phyloP scores from a whole-genome alignment of 2,888 invertebrate species.

The Apamea monoglypha region DNA sequence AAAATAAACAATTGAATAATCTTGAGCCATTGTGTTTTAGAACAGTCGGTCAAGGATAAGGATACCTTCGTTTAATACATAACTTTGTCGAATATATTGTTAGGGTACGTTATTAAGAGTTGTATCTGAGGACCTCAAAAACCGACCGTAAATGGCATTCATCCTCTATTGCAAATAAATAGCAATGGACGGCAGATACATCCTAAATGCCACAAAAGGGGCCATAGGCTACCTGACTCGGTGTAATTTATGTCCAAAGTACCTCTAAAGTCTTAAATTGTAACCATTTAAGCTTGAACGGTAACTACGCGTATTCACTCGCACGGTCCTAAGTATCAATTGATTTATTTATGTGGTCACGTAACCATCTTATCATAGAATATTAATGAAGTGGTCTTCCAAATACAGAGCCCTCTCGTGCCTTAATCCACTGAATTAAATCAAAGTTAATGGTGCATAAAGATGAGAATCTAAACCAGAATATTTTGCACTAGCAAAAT shows the following conservation, averaged over 20 bases:
- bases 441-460: background rate
- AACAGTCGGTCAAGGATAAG: background rate
- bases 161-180: background rate
- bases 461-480: background rate
- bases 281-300: background rate
- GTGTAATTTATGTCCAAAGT: background rate
- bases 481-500: background rate
- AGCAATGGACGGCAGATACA: no score
- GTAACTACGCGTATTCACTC: background rate
- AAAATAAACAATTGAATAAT: background rate
- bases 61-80: background rate
- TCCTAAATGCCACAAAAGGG: background rate
- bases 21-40: background rate
- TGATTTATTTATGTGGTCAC: conserved; percentile 18
- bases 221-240: background rate
- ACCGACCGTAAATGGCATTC: background rate
- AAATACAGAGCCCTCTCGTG: conserved; percentile 4
- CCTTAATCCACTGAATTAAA: background rate
- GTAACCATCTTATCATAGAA: background rate
- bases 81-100: background rate
- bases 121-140: background rate
- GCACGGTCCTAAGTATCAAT: background rate
- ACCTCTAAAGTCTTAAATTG: background rate
- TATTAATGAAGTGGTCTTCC: conserved; percentile 17
- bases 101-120: background rate